Conservation (phyloP, 2,888 invertebrate species). For the Zaprionus obscuricornis region DNA sequence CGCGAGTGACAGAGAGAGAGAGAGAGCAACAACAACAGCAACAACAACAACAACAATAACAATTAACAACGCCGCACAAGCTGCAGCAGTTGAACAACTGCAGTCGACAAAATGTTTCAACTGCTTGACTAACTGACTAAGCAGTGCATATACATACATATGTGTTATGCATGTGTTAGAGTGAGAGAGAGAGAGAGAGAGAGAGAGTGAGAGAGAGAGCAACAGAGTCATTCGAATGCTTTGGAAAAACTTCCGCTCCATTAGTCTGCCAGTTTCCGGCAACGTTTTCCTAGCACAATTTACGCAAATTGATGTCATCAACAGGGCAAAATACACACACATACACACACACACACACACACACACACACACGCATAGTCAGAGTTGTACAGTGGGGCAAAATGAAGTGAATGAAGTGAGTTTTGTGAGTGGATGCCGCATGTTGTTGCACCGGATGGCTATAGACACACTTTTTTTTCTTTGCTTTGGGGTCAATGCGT, state of each 20-base stretch:
- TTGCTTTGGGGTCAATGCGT: constrained; percentile 66
- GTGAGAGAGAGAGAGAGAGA: neutral
- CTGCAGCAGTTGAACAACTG: no score
- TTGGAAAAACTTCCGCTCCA: constrained; percentile 80
- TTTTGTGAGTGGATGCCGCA: constrained; percentile 60
- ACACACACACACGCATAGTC: no score
- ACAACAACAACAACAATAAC: constrained; percentile 18
- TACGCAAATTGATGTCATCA: constrained; percentile 81
- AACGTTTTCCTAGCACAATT: constrained; percentile 80
- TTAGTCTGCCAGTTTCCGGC: constrained; percentile 80
- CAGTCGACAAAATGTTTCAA: no score
- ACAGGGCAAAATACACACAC: constrained; percentile 51
- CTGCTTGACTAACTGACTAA: constrained; percentile 54
- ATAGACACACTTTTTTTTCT: constrained; percentile 23
- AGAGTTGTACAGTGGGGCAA: no score
- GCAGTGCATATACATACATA: no score
- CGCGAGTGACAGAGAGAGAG: no score
- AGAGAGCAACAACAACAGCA: constrained; percentile 20
- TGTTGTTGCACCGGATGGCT: constrained; percentile 59
- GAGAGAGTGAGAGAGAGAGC: neutral
- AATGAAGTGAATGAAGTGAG: constrained; percentile 57
- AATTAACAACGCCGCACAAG: constrained; percentile 24
- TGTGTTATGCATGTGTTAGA: neutral
- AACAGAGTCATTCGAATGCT: constrained; percentile 75
- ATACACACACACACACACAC: constrained; percentile 19